Evolutionary conservation across 2,888 invertebrate species (phyloP).

Genomic region (Caenorhabditis plicata): DNA sequence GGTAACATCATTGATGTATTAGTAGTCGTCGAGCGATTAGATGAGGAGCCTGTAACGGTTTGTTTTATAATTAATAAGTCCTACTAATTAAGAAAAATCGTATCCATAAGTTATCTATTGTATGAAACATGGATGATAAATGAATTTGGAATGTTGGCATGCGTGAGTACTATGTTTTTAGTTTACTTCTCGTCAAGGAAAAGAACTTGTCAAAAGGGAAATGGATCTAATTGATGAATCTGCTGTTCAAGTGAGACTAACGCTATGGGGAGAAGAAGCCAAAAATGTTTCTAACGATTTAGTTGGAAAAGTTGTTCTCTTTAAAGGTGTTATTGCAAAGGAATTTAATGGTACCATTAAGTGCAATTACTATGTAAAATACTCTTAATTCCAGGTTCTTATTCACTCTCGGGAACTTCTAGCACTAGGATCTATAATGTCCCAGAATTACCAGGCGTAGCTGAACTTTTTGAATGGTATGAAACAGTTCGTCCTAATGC

Average conservation of each 20-base stretch:
- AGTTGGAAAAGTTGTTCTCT: constrained; percentile 78
- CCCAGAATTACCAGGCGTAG: constrained; percentile 86
- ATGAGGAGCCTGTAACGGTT: constrained; percentile 17
- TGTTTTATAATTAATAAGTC: too few species aligned
- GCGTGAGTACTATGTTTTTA: too few species aligned
- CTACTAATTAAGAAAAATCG: not conserved
- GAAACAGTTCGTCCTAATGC: constrained; percentile 71
- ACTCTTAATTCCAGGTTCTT: constrained; percentile 54
- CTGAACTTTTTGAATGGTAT: constrained; percentile 86
- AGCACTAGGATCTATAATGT: constrained; percentile 74
- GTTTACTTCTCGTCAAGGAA: constrained; percentile 46
- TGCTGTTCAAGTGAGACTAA: constrained; percentile 77
- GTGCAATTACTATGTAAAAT: too few species aligned
- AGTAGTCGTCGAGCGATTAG: constrained; percentile 54
- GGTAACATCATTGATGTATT: constrained; percentile 47
- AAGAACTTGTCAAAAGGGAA: constrained; percentile 80
- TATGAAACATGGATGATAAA: too few species aligned
- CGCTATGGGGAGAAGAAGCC: constrained; percentile 82
- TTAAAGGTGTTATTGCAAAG: constrained; percentile 81
- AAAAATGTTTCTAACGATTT: constrained; percentile 72
- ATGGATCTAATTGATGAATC: constrained; percentile 83
- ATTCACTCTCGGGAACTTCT: constrained; percentile 66
- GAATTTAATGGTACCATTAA: constrained; percentile 87
- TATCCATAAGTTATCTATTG: not conserved
- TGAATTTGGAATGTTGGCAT: not conserved